Evolutionary conservation across 2,113 vertebrate species (phyloP).

Genomic region (Crocuta crocuta): DNA sequence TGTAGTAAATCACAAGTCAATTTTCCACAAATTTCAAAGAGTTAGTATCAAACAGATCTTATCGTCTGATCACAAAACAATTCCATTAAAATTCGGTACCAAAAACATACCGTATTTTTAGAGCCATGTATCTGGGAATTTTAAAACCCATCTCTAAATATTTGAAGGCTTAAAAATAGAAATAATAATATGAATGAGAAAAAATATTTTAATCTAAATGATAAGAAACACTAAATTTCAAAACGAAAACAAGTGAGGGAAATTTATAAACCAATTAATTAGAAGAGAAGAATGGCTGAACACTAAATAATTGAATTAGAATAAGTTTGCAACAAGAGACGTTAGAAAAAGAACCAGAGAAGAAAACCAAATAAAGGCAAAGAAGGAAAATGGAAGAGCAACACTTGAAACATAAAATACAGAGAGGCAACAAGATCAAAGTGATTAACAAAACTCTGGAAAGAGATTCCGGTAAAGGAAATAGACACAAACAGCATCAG

Average conservation of each 20-base stretch:
- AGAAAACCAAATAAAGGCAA: neutral
- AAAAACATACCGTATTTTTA: neutral
- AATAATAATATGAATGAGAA: neutral
- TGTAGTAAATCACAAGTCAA: neutral
- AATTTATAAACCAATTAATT: neutral
- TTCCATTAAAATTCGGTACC: neutral
- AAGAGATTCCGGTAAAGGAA: neutral
- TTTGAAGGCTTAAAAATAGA: neutral
- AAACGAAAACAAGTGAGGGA: neutral
- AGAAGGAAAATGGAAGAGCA: neutral
- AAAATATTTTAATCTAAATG: neutral
- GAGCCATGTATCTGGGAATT: neutral
- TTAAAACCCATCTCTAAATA: neutral
- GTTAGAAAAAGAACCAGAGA: neutral
- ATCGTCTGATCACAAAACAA: neutral
- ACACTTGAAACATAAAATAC: neutral
- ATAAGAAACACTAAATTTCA: neutral
- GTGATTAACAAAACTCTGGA: neutral
- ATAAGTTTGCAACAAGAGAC: neutral
- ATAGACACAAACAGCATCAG: neutral
- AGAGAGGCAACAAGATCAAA: neutral
- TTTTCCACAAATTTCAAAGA: neutral
- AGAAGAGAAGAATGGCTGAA: neutral
- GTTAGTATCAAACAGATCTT: neutral
- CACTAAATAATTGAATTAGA: neutral